Evolutionary conservation across 2,797 vertebrate species (phyloP).

Genomic region (Muscicapa striata): DNA sequence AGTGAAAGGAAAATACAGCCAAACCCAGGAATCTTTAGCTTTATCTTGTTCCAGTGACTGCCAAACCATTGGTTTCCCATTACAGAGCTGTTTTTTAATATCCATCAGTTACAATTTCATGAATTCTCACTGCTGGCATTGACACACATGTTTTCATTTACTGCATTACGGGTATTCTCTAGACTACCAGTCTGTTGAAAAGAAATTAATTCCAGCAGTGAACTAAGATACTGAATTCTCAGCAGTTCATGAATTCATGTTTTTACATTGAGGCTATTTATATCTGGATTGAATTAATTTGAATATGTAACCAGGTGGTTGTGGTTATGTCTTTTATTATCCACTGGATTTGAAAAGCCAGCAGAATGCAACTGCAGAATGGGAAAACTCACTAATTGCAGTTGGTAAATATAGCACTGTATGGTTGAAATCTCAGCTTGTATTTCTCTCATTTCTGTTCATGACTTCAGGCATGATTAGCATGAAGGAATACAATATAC

Average conservation of each 20-base stretch:
- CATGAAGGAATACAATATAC: neutral
- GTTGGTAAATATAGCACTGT: slow-evolving; percentile 13
- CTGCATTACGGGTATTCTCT: slow-evolving; percentile 66
- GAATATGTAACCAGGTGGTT: slow-evolving; percentile 66
- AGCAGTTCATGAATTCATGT: slow-evolving; percentile 71
- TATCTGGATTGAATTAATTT: slow-evolving; percentile 65
- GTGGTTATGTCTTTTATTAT: slow-evolving; percentile 40
- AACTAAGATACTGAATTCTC: slow-evolving; percentile 71
- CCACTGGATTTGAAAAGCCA: slow-evolving; percentile 33
- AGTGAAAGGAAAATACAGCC: neutral
- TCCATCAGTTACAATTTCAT: slow-evolving; percentile 17
- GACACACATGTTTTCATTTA: slow-evolving; percentile 73
- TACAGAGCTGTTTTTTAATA: neutral
- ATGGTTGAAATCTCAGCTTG: neutral
- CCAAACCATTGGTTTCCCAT: slow-evolving; percentile 28
- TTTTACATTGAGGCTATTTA: slow-evolving; percentile 69
- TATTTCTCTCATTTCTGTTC: neutral
- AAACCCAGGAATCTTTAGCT: slow-evolving; percentile 29
- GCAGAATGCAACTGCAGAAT: slow-evolving; percentile 43
- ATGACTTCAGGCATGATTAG: neutral
- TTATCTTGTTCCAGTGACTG: neutral
- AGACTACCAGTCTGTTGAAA: slow-evolving; percentile 73
- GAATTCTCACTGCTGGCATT: slow-evolving; percentile 31
- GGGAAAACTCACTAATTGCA: slow-evolving; percentile 34
- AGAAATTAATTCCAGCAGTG: slow-evolving; percentile 76